A percentile compares a stretch with the other conserved stretches of the same genome.
phyloP scores from a whole-genome alignment of 2,797 vertebrate species.

The Gouania willdenowi region DNA sequence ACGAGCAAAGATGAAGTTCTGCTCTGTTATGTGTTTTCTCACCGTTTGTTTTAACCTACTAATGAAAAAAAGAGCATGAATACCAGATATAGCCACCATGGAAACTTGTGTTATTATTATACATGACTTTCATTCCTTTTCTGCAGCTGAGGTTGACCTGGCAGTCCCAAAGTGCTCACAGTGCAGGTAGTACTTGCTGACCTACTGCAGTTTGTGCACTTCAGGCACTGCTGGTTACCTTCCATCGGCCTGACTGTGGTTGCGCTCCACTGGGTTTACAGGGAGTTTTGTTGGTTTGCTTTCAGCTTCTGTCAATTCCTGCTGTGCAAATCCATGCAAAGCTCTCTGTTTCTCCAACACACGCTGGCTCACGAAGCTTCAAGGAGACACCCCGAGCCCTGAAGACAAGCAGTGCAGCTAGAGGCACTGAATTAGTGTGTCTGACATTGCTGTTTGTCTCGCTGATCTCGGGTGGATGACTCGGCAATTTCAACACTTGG shows the following conservation, averaged over 20 bases:
- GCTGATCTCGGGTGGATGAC: conserved; percentile 95
- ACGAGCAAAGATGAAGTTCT: no score
- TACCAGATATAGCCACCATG: no score
- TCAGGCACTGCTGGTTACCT: conserved; percentile 84
- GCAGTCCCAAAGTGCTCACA: conserved; percentile 99
- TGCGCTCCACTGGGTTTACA: conserved; percentile 51
- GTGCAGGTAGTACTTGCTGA: conserved; percentile 90
- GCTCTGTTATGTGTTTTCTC: no score
- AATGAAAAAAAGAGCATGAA: no score
- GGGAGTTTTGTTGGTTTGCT: conserved; percentile 96
- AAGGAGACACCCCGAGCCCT: no score
- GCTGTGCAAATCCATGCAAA: conserved; percentile 99
- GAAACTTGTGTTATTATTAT: no score
- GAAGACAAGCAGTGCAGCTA: neutral
- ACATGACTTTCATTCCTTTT: no score
- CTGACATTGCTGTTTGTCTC: conserved; percentile 59
- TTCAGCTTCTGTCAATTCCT: conserved; percentile 77
- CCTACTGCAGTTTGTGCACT: conserved; percentile 98
- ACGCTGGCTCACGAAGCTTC: no score
- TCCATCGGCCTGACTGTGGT: neutral
- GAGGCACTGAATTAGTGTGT: neutral
- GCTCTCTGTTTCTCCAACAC: conserved; percentile 78
- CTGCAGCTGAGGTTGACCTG: conserved; percentile 59
- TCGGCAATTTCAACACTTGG: conserved; percentile 88
- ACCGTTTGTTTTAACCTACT: no score